Base-by-base conservation (phyloP, 2,797 vertebrate species). In the Cirrhinus mrigala region DNA sequence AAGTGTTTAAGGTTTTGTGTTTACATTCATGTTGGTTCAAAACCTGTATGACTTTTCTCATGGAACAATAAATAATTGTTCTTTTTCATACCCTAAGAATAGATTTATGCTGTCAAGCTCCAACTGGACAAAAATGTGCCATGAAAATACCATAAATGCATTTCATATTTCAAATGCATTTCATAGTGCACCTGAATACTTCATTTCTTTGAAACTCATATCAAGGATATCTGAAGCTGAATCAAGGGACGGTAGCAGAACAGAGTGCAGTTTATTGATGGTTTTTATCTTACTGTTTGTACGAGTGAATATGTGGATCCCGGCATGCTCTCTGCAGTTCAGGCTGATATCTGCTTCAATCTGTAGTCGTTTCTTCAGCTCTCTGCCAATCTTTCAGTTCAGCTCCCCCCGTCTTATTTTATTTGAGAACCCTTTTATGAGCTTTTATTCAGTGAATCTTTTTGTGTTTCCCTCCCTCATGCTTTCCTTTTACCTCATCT, bases 211-310 rank as follows among this genome's bases (percentile, higher is more conserved):
- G 74, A 77, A 58, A 77, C 27, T 5, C 16, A 8, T 40, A 77
- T 77, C 20, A 58, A 40, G 22, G 33, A 27, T 75, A 33, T 75
- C 52, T 64, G 76, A 79, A 79, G 58, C 76, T 11, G 58, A 79
- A 64, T 48, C 58, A 46, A 62, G 18, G n/a, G n/a, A 29, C 0
- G 4, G 18, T 15, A 24, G 46, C 29, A n/a, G 44, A 33, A 15
- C 11, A 60, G 18, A 50, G 44, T 2, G 2, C 27, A 54, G 70
- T 48, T 64, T 60, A 29, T 62, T 69, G 60, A 68, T 68, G 18
- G 20, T 15, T 50, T 80, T 46, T 48, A 11, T 64, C 14, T 60
- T 48, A n/a, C 24, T 22, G 12, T 82, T 60, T 73, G 44, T 22
- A 40, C 44, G 48, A 18, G 20, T 27, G 60, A 68, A 54, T 44